A percentile compares a stretch with the other conserved stretches of the same genome.
Conservation (phyloP, 1,140 invertebrate genomes). For the Mactra quadrangularis region DNA sequence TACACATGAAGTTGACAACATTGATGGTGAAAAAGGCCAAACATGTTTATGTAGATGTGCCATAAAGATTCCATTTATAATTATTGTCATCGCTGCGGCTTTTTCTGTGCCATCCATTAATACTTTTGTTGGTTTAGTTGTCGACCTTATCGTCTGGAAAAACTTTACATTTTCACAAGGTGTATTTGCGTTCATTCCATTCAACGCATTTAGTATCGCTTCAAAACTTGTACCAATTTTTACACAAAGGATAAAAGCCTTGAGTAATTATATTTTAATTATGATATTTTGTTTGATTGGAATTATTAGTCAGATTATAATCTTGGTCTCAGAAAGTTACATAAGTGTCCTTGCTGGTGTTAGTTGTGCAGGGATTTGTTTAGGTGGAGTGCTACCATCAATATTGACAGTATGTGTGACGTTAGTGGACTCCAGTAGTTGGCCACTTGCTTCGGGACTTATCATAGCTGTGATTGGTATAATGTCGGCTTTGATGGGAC, state of each 20-base stretch:
- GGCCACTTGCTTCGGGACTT: conserved; percentile 23
- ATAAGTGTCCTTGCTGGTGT: not conserved
- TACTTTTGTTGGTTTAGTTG: conserved; percentile 15
- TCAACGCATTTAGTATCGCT: conserved; percentile 1
- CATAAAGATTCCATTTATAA: not conserved
- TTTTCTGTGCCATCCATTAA: conserved; percentile 6
- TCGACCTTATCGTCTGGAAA: conserved; percentile 25
- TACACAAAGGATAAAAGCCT: not conserved
- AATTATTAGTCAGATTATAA: not conserved
- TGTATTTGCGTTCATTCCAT: not conserved
- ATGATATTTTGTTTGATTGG: not conserved
- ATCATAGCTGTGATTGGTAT: conserved; percentile 4
- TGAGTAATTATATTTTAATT: conserved; percentile 7
- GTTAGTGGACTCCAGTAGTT: not conserved
- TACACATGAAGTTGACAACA: not conserved
- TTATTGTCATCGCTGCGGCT: not conserved
- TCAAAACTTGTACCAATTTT: conserved; percentile 13
- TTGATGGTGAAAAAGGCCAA: not conserved
- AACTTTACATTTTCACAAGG: not conserved
- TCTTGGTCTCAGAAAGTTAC: not conserved
- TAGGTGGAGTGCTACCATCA: conserved; percentile 9
- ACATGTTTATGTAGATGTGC: not conserved
- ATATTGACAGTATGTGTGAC: conserved; percentile 8
- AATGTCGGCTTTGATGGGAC: not conserved
- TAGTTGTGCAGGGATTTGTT: not conserved